Conservation (phyloP, 2,113 vertebrate species). For the Pholis gunnellus region DNA sequence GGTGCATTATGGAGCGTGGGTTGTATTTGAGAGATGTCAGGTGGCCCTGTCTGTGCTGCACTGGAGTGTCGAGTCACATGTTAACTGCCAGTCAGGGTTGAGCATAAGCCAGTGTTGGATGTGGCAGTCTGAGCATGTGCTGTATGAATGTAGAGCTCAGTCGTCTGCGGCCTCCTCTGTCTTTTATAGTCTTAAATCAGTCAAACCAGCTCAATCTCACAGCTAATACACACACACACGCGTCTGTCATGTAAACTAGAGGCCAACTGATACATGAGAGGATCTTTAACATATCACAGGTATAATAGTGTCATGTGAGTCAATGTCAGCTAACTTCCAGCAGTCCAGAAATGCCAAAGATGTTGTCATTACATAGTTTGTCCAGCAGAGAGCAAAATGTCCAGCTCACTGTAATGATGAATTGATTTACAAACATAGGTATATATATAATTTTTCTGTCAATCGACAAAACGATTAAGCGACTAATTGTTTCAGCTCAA, state of each 20-base stretch:
- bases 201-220: constrained; percentile 25
- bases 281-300: background rate
- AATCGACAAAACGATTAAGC: background rate
- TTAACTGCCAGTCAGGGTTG: constrained; percentile 23
- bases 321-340: background rate
- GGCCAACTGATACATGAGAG: background rate
- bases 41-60: constrained; percentile 51
- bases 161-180: background rate
- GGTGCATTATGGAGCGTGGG: constrained; percentile 14
- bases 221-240: background rate
- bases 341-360: constrained; percentile 36
- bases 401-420: background rate
- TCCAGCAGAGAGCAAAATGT: background rate
- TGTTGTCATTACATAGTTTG: background rate
- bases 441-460: no score
- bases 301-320: background rate
- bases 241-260: background rate
- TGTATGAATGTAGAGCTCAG: constrained; percentile 18
- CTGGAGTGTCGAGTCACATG: constrained; percentile 5
- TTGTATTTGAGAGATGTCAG: constrained; percentile 32
- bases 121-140: constrained; percentile 47
- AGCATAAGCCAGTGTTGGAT: constrained; percentile 23
- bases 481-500: background rate
- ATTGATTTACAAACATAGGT: background rate
- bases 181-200: constrained; percentile 2